A percentile compares a stretch with the other conserved stretches of the same genome.
phyloP scores from a whole-genome alignment of 2,113 vertebrate genomes.

The Steatornis caripensis region DNA sequence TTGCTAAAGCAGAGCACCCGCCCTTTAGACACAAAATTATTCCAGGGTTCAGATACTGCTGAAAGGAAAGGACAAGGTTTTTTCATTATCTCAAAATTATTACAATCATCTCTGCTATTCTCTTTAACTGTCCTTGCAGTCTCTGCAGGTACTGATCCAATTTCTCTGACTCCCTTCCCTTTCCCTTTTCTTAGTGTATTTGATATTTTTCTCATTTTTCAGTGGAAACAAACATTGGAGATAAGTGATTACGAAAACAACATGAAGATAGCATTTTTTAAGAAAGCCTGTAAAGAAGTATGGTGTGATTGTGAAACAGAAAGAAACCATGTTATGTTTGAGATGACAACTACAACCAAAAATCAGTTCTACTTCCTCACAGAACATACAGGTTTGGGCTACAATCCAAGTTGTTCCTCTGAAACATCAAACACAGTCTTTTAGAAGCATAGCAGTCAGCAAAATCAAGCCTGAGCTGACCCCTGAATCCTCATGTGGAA shows the following conservation, averaged over 20 bases:
- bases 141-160: neutral
- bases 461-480: neutral
- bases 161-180: neutral
- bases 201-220: neutral
- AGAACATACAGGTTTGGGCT: neutral
- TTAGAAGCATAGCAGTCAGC: neutral
- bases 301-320: neutral
- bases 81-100: neutral
- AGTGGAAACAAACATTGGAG: neutral
- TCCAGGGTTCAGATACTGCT: neutral
- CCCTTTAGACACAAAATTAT: neutral
- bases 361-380: neutral
- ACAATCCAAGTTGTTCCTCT: neutral
- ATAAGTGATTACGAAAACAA: neutral
- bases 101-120: neutral
- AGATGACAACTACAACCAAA: neutral
- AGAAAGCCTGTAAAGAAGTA: neutral
- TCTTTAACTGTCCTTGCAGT: neutral
- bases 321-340: neutral
- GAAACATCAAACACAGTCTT: neutral
- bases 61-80: neutral
- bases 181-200: neutral
- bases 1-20: neutral
- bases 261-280: neutral
- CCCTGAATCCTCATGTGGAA: neutral